Base-by-base conservation (phyloP, 2,797 vertebrate genomes). In the Mionectes olivaceus region DNA sequence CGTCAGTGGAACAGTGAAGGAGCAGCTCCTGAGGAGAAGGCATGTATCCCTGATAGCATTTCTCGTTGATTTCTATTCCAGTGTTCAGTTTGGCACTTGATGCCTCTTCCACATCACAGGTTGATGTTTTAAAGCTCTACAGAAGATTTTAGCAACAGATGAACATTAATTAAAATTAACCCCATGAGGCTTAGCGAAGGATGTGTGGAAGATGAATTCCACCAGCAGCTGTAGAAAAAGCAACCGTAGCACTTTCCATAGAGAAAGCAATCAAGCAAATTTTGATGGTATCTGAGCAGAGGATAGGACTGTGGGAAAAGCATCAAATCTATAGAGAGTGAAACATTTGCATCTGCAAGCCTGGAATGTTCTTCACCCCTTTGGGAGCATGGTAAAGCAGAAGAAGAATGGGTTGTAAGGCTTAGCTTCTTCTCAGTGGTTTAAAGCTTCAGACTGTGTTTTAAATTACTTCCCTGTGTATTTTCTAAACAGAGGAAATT, bases 1-100 rank as follows among this genome's bases (percentile, higher is more conserved):
- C 98, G 98, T 18, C 96, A 98, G 17, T 99, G 99, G 97, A 98
- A 99, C 92, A 99, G 98, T 2, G 99, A 99, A 97, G 98, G 99
- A 50, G 98, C 95, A 17, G 99, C 97, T 32, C 98, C 99, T 0
- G 98, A 99, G 69, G 98, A 99, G 95, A 99, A 98, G 98, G 99
- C 98, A 95, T 65, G 97, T 94, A 67, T 78, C n/a, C 32, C 43
- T 44, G 19, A 10, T 10, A 44, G 27, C 68, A 10, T 43, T 91
- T 87, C n/a, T 37, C 77, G 67, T 88, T 78, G 44, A 64, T 76
- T 79, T 67, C 47, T 41, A 0, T 41, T 49, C 30, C 60, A 11
- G 8, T 17, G 32, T 47, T 82, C 53, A 56, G 8, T 83, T 89
- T 67, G 61, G 28, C 32, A 28, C 53, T 76, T 87, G 60, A 13